Conservation (phyloP, 2,113 vertebrate species). For the Oncorhynchus keta region DNA sequence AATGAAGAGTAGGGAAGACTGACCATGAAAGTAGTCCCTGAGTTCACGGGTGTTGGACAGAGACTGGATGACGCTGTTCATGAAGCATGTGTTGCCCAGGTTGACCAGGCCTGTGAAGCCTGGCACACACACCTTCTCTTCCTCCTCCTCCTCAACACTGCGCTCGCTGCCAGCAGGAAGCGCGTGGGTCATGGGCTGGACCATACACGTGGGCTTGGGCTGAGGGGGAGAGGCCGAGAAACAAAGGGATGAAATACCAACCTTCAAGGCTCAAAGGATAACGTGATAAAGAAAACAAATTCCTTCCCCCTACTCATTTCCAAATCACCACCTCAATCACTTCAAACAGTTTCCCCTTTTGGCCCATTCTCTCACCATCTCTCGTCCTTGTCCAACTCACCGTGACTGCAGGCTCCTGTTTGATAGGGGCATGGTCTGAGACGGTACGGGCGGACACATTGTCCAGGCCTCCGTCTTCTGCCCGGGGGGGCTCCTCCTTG, state of each 20-base stretch:
- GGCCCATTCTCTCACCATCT: not conserved
- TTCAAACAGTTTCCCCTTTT: not conserved
- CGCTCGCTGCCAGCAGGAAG: slow-evolving; percentile 78
- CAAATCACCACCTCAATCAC: not conserved
- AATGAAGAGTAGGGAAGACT: slow-evolving; percentile 36
- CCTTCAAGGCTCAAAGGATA: too few relatives aligned
- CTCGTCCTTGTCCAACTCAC: not conserved
- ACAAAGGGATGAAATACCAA: not conserved
- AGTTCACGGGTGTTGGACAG: slow-evolving; percentile 97
- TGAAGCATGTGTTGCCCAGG: slow-evolving; percentile 98
- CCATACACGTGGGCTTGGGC: slow-evolving; percentile 98
- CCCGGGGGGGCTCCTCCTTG: slow-evolving; percentile 85
- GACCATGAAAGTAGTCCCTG: slow-evolving; percentile 96
- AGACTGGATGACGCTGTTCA: slow-evolving; percentile 98
- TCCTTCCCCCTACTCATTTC: not conserved
- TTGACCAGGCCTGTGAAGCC: slow-evolving; percentile 97
- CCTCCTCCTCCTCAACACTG: slow-evolving; percentile 91
- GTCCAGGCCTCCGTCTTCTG: slow-evolving; percentile 83
- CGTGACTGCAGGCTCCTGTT: slow-evolving; percentile 83
- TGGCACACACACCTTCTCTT: slow-evolving; percentile 87
- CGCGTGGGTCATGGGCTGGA: slow-evolving; percentile 94
- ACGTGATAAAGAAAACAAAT: not conserved
- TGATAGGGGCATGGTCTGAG: slow-evolving; percentile 85
- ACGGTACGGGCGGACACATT: slow-evolving; percentile 77
- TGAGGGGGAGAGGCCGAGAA: slow-evolving; percentile 46